phyloP scores from a whole-genome alignment of 1,140 invertebrate genomes.

The Yoshiicerus persimilis region DNA sequence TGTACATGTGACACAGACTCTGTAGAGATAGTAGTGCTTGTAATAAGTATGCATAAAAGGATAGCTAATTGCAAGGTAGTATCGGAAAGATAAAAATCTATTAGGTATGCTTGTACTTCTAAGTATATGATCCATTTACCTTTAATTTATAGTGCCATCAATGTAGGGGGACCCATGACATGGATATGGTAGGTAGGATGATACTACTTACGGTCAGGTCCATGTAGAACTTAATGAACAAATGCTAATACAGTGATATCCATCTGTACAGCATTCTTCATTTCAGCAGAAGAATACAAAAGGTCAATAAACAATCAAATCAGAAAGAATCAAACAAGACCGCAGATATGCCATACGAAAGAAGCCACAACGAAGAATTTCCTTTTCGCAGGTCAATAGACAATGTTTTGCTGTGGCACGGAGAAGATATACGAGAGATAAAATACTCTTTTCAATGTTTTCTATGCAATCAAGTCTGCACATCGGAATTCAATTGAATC shows the following conservation, averaged over 20 bases:
- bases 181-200: not conserved
- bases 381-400: not conserved
- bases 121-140: not conserved
- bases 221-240: not conserved
- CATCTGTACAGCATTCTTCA: not conserved
- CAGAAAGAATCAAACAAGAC: constrained; percentile 10
- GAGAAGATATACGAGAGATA: not conserved
- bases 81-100: not conserved
- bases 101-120: not conserved
- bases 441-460: not conserved
- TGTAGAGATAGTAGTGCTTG: too few relatives aligned
- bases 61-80: not conserved
- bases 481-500: not conserved
- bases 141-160: not conserved
- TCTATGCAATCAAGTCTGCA: not conserved
- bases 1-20: too few relatives aligned
- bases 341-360: not conserved
- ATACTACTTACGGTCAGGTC: not conserved
- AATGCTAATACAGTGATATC: not conserved
- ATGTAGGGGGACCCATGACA: not conserved
- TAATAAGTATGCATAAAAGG: not conserved
- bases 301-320: constrained; percentile 14
- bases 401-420: not conserved
- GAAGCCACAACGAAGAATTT: not conserved
- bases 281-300: not conserved